Evolutionary conservation across 2,888 invertebrate species (phyloP).

Genomic region (Thymelicus acteon): DNA sequence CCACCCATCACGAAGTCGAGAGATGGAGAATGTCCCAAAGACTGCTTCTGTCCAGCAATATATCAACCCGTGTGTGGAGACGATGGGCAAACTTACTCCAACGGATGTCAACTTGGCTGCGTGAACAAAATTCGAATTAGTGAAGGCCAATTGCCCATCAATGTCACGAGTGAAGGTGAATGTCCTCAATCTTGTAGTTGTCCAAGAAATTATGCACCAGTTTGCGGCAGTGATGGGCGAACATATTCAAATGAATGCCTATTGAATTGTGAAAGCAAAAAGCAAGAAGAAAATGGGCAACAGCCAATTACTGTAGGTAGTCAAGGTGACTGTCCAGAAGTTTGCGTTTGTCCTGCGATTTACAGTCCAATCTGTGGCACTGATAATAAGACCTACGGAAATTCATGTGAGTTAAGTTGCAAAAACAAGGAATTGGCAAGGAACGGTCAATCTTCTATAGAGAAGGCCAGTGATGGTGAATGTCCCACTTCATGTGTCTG

Average conservation of each 20-base stretch:
- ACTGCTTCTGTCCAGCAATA: slow-evolving; percentile 37
- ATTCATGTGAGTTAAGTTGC: slow-evolving; percentile 43
- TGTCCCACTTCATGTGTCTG: slow-evolving; percentile 38
- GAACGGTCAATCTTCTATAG: slow-evolving; percentile 18
- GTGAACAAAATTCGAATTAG: slow-evolving; percentile 37
- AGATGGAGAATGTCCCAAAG: slow-evolving; percentile 37
- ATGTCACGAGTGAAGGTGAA: slow-evolving; percentile 29
- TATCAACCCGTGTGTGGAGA: slow-evolving; percentile 35
- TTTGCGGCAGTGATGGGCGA: slow-evolving; percentile 50
- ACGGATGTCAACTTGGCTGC: slow-evolving; percentile 44
- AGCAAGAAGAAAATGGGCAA: slow-evolving; percentile 7
- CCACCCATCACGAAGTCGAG: slow-evolving; percentile 23
- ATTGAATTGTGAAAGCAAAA: slow-evolving; percentile 42
- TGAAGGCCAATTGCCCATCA: slow-evolving; percentile 4
- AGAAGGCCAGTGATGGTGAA: slow-evolving; percentile 29
- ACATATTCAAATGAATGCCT: slow-evolving; percentile 50
- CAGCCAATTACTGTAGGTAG: slow-evolving; percentile 17
- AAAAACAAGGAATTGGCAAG: slow-evolving; percentile 35
- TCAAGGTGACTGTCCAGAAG: slow-evolving; percentile 35
- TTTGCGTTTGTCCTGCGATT: slow-evolving; percentile 32
- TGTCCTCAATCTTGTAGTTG: slow-evolving; percentile 40
- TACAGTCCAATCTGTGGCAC: slow-evolving; percentile 26
- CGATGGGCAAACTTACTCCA: slow-evolving; percentile 48
- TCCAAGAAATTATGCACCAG: slow-evolving; percentile 38
- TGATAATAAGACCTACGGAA: not conserved